Conservation (phyloP, 2,113 vertebrate species). For the Mixornis gularis region DNA sequence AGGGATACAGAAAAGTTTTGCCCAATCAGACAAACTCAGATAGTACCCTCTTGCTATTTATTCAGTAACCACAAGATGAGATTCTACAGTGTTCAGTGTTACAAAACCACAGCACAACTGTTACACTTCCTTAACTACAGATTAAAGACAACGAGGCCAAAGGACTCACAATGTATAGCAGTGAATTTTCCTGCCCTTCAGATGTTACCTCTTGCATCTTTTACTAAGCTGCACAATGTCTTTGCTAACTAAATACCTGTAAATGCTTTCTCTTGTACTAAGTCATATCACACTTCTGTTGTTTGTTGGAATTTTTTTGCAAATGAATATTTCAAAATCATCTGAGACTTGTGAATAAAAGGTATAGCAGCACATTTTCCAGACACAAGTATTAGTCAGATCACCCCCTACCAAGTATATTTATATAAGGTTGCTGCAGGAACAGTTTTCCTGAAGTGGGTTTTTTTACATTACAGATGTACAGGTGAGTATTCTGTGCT, state of each 20-base stretch:
- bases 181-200: neutral
- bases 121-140: neutral
- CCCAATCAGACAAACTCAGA: neutral
- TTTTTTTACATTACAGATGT: neutral
- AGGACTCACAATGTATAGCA: neutral
- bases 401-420: neutral
- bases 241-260: neutral
- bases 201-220: neutral
- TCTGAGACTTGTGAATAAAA: neutral
- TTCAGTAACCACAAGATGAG: neutral
- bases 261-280: neutral
- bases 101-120: neutral
- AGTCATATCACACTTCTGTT: neutral
- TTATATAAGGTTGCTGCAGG: neutral
- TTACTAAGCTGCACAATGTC: neutral
- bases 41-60: neutral
- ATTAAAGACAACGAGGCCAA: neutral
- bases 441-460: neutral
- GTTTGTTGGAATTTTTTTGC: neutral
- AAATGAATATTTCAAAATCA: neutral
- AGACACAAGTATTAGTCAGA: neutral
- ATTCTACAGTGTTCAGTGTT: neutral
- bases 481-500: neutral
- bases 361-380: neutral
- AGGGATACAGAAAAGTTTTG: neutral